Evolutionary conservation across 2,888 invertebrate species (phyloP), one percentile per base, ranked within the genome.

Genomic region (Allophyes oxyacanthae): DNA sequence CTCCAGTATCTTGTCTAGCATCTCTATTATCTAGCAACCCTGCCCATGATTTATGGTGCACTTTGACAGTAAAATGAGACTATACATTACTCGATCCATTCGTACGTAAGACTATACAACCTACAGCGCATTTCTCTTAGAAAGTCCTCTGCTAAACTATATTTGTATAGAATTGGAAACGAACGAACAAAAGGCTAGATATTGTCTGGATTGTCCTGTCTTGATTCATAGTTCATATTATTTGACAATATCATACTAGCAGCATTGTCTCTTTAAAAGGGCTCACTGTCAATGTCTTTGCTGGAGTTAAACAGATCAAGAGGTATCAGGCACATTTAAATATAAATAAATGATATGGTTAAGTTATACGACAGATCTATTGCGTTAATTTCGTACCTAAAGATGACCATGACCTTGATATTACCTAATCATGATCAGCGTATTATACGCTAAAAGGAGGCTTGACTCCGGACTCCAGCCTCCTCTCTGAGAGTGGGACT

Each of bases 11-110:
- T 28, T 6, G 1, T 6, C 28, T 28, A 6, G 1, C 13, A 1
- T 36, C 2, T 28, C 28, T 28, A 6, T 28, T 36, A 1, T 36
- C 14, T 13, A 13, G 5, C 72, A 72, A 25, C 72, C 68, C 68
- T 72, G 50, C 11, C 28, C 40, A 44, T 56, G 51, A 71, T 59
- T 71, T 71, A 71, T 54, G 4, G 44, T 8, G 13, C 46, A 48
- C 48, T 73, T 56, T 68, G 70, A 73, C 74, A 73, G 59, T 73
- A 69, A 71, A 71, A 70, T 73, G 52, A 57, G 44, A 42, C 65
- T 61, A 64, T 73, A 58, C 58, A 54, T 73, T 69, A 53, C 49
- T n/a, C 15, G 46, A 42, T 55, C 44, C 15, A 40, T 53, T 44
- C 34, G 36, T 43, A 48, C 42, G 50, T 50, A 56, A 49, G 51